phyloP scores from a whole-genome alignment of 2,888 invertebrate genomes.

The Chrysina gloriosa region DNA sequence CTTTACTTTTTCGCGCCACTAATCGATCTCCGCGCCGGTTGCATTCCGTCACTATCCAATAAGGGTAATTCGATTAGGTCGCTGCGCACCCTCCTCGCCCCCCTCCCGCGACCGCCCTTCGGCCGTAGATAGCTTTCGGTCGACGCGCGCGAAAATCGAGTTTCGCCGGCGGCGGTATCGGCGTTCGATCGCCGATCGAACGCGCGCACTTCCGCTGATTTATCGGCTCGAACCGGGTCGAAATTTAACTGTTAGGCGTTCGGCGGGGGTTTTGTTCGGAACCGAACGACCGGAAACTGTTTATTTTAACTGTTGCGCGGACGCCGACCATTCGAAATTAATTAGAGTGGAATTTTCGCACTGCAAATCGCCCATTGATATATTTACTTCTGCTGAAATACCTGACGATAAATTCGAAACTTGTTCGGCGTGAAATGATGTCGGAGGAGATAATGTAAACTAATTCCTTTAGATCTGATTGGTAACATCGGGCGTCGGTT shows the following conservation, averaged over 20 bases:
- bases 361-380: neutral
- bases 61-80: slow-evolving; percentile 43
- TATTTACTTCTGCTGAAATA: neutral
- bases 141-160: neutral
- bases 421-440: neutral
- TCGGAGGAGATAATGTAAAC: too few relatives aligned
- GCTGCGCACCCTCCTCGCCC: slow-evolving; percentile 17
- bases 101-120: neutral
- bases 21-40: slow-evolving; percentile 41
- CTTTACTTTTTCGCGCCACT: slow-evolving; percentile 42
- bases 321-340: neutral
- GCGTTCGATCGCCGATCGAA: neutral
- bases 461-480: too few relatives aligned
- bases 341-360: neutral
- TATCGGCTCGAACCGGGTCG: neutral
- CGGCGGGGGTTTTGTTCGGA: neutral
- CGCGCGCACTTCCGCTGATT: neutral
- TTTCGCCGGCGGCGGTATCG: neutral
- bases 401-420: neutral
- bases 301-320: neutral
- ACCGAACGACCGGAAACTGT: neutral
- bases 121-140: neutral
- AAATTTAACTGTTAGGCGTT: neutral
- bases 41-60: slow-evolving; percentile 44
- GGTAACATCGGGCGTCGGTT: too few relatives aligned